Conservation (phyloP, 2,113 vertebrate species). For the Rostratula benghalensis region DNA sequence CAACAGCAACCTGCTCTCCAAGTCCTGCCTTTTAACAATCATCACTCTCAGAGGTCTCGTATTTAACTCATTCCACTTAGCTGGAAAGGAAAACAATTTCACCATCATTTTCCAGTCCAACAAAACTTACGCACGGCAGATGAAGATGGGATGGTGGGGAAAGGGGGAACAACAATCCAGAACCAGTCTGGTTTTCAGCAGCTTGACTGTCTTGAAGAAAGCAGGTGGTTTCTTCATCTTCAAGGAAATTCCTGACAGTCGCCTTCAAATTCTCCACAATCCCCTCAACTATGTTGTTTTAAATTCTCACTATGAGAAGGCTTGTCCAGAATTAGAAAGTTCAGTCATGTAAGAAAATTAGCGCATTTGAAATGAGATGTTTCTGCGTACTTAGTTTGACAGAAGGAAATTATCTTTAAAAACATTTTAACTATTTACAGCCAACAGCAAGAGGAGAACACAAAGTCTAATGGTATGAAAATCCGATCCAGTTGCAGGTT, state of each 20-base stretch:
- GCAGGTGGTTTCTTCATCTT: conserved; percentile 12
- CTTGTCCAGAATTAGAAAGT: not conserved
- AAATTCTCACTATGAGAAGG: not conserved
- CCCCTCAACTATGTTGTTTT: not conserved
- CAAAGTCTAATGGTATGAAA: not conserved
- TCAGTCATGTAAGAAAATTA: conserved; percentile 9
- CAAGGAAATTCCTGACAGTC: not conserved
- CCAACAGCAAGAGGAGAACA: not conserved
- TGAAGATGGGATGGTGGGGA: not conserved
- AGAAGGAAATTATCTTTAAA: conserved; percentile 1
- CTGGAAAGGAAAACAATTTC: not conserved
- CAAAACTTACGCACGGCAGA: not conserved
- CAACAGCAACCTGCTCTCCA: not conserved
- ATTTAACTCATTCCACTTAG: not conserved
- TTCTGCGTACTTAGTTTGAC: not conserved
- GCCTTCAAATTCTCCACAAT: not conserved
- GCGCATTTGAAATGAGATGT: not conserved
- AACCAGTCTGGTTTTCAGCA: not conserved
- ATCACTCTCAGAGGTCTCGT: not conserved
- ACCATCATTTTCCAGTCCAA: not conserved
- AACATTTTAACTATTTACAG: not conserved
- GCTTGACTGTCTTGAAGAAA: not conserved
- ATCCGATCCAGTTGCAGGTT: not conserved
- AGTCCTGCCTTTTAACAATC: not conserved
- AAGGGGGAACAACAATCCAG: not conserved